Evolutionary conservation across 1,140 invertebrate genomes (phyloP).

Genomic region (Drosophila simulans): DNA sequence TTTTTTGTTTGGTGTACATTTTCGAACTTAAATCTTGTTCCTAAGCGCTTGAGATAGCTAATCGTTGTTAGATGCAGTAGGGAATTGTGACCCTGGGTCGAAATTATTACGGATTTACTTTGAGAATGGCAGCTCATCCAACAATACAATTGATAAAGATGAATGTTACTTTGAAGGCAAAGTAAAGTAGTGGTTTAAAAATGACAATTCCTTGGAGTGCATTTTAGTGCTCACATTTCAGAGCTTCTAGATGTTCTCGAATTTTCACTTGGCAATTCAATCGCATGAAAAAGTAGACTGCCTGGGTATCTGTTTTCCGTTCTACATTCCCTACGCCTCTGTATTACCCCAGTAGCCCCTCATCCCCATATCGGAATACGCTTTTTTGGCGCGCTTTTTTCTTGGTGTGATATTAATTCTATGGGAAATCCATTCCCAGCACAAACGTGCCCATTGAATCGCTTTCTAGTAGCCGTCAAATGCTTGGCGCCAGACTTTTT

Average conservation of each 20-base stretch:
- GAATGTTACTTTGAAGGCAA: neutral
- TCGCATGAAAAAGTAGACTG: constrained; percentile 58
- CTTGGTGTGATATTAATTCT: constrained; percentile 76
- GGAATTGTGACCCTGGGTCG: too few relatives aligned
- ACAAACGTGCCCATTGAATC: constrained; percentile 75
- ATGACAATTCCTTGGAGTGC: neutral
- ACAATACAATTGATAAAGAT: too few relatives aligned
- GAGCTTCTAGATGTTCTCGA: constrained; percentile 30
- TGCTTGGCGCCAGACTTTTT: constrained; percentile 67
- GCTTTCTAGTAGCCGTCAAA: constrained; percentile 51
- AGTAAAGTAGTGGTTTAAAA: neutral
- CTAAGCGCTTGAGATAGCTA: too few relatives aligned
- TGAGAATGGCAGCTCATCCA: too few relatives aligned
- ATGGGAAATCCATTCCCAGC: constrained; percentile 72
- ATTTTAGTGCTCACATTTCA: constrained; percentile 2
- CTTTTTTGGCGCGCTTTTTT: constrained; percentile 31
- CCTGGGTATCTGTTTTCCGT: constrained; percentile 18
- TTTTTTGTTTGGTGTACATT: neutral
- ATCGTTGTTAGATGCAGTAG: too few relatives aligned
- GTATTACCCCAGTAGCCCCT: neutral
- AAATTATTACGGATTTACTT: too few relatives aligned
- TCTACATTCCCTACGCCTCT: neutral
- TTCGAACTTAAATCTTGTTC: too few relatives aligned
- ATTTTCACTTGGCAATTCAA: constrained; percentile 73
- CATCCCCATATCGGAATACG: neutral